phyloP scores from a whole-genome alignment of 2,888 invertebrate species.

The Exephanes ischioxanthus region DNA sequence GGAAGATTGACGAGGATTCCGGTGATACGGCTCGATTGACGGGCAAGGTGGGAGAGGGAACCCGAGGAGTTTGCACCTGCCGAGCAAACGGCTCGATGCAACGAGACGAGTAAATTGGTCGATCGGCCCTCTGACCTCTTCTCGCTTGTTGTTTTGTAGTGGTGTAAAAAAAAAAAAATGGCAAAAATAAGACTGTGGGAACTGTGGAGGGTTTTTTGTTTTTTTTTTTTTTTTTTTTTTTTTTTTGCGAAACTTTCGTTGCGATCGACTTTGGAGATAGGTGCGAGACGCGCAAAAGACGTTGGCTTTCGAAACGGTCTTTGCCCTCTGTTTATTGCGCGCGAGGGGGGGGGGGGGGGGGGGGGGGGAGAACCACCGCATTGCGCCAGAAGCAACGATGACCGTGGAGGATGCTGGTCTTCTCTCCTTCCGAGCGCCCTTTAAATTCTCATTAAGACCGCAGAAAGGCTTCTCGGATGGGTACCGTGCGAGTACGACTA shows the following conservation, averaged over 20 bases:
- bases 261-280: neutral
- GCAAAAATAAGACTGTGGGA: slow-evolving; percentile 30
- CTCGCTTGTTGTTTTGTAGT: neutral
- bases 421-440: slow-evolving; percentile 48
- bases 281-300: neutral
- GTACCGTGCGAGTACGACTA: neutral
- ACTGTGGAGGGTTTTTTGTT: too few relatives aligned
- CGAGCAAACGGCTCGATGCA: neutral
- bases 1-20: neutral
- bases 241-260: slow-evolving; percentile 21
- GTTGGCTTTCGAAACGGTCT: neutral
- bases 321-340: neutral
- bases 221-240: neutral
- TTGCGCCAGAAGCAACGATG: slow-evolving; percentile 19
- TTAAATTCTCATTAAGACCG: slow-evolving; percentile 71
- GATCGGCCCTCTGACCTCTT: slow-evolving; percentile 50
- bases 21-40: neutral
- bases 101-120: slow-evolving; percentile 53
- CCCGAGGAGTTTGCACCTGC: slow-evolving; percentile 1
- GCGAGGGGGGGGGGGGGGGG: too few relatives aligned
- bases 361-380: neutral
- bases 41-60: neutral
- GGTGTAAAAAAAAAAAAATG: neutral
- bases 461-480: slow-evolving; percentile 17
- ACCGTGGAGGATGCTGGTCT: slow-evolving; percentile 39